A percentile compares a stretch with the other conserved stretches of the same genome.
phyloP scores from a whole-genome alignment of 2,113 vertebrate genomes.

The Onychostruthus taczanowskii region DNA sequence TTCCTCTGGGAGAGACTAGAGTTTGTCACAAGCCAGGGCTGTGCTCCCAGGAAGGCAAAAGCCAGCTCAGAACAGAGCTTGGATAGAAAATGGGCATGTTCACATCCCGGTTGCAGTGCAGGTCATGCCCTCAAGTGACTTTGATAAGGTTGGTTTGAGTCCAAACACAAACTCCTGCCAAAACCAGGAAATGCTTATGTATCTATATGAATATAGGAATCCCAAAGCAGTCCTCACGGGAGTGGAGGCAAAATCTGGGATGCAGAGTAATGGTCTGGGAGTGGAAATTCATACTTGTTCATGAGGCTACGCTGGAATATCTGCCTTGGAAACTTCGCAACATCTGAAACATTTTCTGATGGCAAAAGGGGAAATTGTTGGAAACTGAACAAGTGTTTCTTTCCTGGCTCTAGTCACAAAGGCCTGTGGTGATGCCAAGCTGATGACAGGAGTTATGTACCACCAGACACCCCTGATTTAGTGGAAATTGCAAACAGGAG shows the following conservation, averaged over 20 bases:
- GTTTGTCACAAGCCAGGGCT: background rate
- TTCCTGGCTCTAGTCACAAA: background rate
- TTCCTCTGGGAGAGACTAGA: background rate
- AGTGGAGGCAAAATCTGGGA: background rate
- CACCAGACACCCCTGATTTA: background rate
- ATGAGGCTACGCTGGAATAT: background rate
- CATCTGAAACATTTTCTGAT: background rate
- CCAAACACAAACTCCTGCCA: background rate
- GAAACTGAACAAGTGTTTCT: background rate
- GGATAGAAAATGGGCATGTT: background rate
- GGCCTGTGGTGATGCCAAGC: background rate
- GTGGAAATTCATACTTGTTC: background rate
- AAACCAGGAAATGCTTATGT: background rate
- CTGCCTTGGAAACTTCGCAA: background rate
- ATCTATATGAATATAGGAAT: background rate
- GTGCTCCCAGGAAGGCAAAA: background rate
- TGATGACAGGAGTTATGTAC: background rate
- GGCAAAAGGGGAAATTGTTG: background rate
- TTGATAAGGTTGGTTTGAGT: background rate
- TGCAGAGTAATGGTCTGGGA: background rate
- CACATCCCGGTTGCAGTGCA: background rate
- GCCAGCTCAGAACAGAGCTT: background rate
- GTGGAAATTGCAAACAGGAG: background rate
- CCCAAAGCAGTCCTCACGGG: background rate
- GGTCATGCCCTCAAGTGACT: background rate